Evolutionary conservation across 2,113 vertebrate species (phyloP).

Genomic region (Xiphophorus maculatus): DNA sequence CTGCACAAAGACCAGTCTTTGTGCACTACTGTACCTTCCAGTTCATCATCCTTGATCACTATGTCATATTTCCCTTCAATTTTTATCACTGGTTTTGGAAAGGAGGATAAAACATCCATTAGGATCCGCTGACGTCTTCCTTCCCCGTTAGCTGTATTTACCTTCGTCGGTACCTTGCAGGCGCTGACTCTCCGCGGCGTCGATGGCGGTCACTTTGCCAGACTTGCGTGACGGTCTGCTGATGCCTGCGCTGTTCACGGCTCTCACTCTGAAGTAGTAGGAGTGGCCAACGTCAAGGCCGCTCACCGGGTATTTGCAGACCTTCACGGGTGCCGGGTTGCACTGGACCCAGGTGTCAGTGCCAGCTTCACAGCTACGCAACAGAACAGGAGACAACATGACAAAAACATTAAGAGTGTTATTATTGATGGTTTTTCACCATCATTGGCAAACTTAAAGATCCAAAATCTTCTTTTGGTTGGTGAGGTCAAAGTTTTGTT

Average conservation of each 20-base stretch:
- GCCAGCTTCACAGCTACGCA: constrained; percentile 87
- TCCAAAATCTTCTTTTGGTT: too few species aligned
- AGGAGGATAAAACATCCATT: constrained; percentile 42
- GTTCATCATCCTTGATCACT: constrained; percentile 86
- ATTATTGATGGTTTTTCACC: too few species aligned
- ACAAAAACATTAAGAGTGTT: background rate
- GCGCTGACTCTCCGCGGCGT: constrained; percentile 82
- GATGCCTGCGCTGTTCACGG: constrained; percentile 89
- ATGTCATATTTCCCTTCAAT: constrained; percentile 86
- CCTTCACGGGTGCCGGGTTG: constrained; percentile 89
- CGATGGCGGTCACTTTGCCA: constrained; percentile 85
- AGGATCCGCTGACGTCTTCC: background rate
- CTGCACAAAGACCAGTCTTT: constrained; percentile 9
- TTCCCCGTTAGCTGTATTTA: constrained; percentile 32
- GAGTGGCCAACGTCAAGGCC: constrained; percentile 85
- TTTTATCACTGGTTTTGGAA: constrained; percentile 84
- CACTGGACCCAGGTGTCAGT: constrained; percentile 92
- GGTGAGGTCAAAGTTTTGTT: too few species aligned
- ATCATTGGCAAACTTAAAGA: too few species aligned
- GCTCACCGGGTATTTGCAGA: constrained; percentile 93
- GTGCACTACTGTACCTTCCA: constrained; percentile 85
- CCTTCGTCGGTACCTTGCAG: constrained; percentile 85
- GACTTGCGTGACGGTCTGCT: constrained; percentile 92
- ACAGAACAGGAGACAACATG: background rate
- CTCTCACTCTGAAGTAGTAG: constrained; percentile 91